Conservation (phyloP, 2,797 vertebrate species). For the Denticeps clupeoides region DNA sequence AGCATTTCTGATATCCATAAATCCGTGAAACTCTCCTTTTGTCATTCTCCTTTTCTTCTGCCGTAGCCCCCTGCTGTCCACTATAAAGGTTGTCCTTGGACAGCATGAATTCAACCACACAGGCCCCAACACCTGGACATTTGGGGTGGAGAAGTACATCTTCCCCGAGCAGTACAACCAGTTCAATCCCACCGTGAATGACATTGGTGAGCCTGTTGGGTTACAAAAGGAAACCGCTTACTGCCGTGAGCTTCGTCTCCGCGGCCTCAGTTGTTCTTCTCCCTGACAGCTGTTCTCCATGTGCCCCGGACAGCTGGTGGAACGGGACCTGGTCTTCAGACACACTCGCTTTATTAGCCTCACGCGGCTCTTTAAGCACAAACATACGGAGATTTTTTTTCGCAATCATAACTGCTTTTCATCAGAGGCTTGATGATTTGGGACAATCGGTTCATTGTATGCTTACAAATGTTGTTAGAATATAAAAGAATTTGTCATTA, state of each 20-base stretch:
- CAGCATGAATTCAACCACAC: slow-evolving; percentile 80
- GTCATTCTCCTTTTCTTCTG: no score
- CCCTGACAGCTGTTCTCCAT: slow-evolving; percentile 40
- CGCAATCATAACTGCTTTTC: no score
- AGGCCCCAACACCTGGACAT: slow-evolving; percentile 62
- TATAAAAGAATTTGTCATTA: no score
- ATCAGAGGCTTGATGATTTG: no score
- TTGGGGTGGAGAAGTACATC: slow-evolving; percentile 74
- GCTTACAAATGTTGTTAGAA: no score
- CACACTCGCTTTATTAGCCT: not conserved
- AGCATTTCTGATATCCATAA: no score
- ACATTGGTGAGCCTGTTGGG: slow-evolving; percentile 81
- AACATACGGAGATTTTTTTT: no score
- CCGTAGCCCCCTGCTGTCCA: slow-evolving; percentile 62
- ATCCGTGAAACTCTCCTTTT: no score
- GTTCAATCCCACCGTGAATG: slow-evolving; percentile 76
- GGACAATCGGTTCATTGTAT: no score
- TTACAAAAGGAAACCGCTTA: no score
- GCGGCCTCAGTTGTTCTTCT: slow-evolving; percentile 44
- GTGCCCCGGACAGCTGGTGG: slow-evolving; percentile 8
- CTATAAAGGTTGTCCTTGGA: slow-evolving; percentile 76
- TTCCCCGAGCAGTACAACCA: slow-evolving; percentile 69
- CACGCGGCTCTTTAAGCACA: no score
- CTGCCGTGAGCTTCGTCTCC: no score
- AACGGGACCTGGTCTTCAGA: slow-evolving; percentile 1